Base-by-base conservation (phyloP, 2,888 invertebrate genomes). In the Acronicta aceris region DNA sequence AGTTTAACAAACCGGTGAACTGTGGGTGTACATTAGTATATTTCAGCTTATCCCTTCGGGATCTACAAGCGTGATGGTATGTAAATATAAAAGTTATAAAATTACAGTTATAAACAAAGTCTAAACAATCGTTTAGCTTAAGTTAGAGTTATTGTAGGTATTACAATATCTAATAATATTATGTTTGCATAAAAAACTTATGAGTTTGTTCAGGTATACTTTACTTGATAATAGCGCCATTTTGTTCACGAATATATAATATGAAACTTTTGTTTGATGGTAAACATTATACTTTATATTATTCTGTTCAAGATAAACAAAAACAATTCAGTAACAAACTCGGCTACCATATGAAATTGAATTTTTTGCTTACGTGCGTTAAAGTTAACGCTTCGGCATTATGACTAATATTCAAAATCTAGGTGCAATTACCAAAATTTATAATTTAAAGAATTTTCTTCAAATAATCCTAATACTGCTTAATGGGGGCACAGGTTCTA, bases 231-330 rank as follows among this genome's bases (percentile, higher is more conserved):
- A 38, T 38, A 7, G n/a, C 6, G n/a, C 38, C 38, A 38, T 38
- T 13, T 38, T 38, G 38, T 38, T n/a, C n/a, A n/a, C n/a, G 4
- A 38, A 12, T 27, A 42, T 33, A 47, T 45, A 66, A 47, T 42
- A 54, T 54, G 47, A 50, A 38, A 50, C 6, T 9, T 17, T 60
- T 60, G 50, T 65, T 66, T 65, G 53, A 12, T 33, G 60, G 5
- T 41, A 60, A 60, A 65, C 38, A 50, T 33, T 38, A 38, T 15
- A 41, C 38, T 42, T 36, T 12, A 40, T 48, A 38, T 38, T 4
- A 38, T 38, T n/a, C n/a, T 38, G 38, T n/a, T 5, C 1, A 5
- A 38, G n/a, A n/a, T 38, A 38, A 38, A 38, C n/a, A 38, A 38
- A 38, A 36, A 38, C 6, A 1, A 38, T 38, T 21, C 49, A 0